A percentile compares a stretch with the other conserved stretches of the same genome.
Conservation (phyloP, 2,113 vertebrate species). For the Rhea pennata region DNA sequence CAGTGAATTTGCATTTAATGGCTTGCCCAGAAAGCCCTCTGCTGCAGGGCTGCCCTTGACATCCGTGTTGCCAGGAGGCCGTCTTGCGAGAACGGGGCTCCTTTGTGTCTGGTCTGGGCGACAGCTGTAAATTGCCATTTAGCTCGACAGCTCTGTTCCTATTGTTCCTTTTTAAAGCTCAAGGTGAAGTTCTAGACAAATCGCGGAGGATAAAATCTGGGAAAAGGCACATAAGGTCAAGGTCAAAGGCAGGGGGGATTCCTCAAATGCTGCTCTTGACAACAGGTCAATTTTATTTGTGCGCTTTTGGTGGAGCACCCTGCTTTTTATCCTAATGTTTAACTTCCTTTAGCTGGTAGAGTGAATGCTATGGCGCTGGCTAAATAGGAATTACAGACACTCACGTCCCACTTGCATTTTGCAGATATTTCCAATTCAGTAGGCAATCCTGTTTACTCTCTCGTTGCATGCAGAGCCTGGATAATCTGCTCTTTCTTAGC, state of each 20-base stretch:
- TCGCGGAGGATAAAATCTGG: neutral
- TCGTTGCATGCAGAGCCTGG: neutral
- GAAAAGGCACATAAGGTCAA: constrained; percentile 19
- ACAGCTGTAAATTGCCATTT: constrained; percentile 36
- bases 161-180: neutral
- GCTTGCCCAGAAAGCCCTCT: neutral
- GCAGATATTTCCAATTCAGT: neutral
- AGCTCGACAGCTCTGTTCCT: neutral
- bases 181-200: neutral
- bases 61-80: neutral
- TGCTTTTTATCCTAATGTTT: neutral
- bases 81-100: neutral
- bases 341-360: neutral
- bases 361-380: neutral
- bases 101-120: neutral
- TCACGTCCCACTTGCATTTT: neutral
- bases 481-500: too few species aligned
- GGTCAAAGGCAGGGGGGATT: neutral
- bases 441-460: neutral
- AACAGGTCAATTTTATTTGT: neutral
- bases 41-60: neutral
- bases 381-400: neutral
- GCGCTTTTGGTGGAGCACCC: neutral
- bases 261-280: constrained; percentile 2
- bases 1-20: neutral